Base-by-base conservation (phyloP, 1,140 invertebrate species). In the Drosophila melanica region DNA sequence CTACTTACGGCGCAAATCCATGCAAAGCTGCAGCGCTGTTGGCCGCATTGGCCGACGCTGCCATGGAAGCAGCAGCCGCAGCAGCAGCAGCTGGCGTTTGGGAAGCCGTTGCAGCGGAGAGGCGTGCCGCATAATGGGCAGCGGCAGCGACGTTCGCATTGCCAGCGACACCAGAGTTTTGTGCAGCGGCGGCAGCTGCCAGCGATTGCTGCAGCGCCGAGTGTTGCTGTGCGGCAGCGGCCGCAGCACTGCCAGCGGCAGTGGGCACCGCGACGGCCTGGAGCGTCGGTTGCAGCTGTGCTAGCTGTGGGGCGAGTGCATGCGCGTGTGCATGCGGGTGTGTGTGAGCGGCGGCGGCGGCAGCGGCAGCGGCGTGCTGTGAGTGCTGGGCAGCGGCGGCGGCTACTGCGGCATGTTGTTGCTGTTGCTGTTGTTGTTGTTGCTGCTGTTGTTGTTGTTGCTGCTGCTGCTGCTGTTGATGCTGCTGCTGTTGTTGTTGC, bases 1-100 rank as follows among this genome's bases (percentile, higher is more conserved):
- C 77, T 94, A 96, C 96, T 96, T 95, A 96, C 96, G 96, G 95
- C 92, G 96, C 94, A 93, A 96, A 96, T 92, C 96, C 95, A 94
- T 96, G 95, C 90, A 96, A 93, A 90, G 95, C 94, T 64, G 95
- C 92, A 80, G 91, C 92, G 91, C 64, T 94, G 48, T 95, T 94
- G 59, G 96, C 95, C 91, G 95, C 95, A 33, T 95, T 95, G 44
- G 95, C 93, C 85, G 95, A 93, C n/a, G 93, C 92, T 35, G 91
- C 86, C 87, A 92, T 92, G 92, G 77, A 92, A 37, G 95, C 95
- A 82, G 94, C 95, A 89, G 95, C 94, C 51, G 95, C 94, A 62
- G 84, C 81, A 79, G 90, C 81, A 78, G 90, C 81, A 78, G 85
- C 92, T 71, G 94, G 93, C 85, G 95, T 93, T 80, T 94, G 93